Base-by-base conservation (phyloP, 2,113 vertebrate genomes). In the Nycticorax nycticorax region DNA sequence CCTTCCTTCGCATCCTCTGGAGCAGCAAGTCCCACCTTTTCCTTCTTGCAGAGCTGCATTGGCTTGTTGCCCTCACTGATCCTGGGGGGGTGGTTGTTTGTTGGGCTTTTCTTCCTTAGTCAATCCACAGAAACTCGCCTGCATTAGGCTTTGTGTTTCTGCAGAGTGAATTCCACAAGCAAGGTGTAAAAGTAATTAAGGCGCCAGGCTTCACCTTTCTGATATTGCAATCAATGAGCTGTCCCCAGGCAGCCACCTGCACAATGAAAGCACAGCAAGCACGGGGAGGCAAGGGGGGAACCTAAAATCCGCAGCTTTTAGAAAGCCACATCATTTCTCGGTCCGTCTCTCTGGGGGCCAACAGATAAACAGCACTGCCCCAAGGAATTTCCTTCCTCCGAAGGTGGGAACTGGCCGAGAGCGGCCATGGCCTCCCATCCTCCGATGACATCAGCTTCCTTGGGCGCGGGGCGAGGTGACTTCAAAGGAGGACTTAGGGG, bases 331-430 rank as follows among this genome's bases (percentile, higher is more conserved):
- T 8, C 52, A 7, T 60, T 75, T 74, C 95, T 92, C 23, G 3
- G 76, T 24, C 67, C 4, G 0, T 50, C 60, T 95, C 92, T 92
- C 95, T 30, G 27, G 85, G 60, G 92, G 50, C n/a, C 94, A 52
- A 48, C 92, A 97, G 97, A 97, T 97, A 97, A 98, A 95, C 87
- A 95, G 79, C 91, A 75, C 89, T 96, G 94, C 88, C 96, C 96
- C 74, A 81, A 96, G 97, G 98, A 97, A 97, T 98, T 98, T 98
- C 98, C 97, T 98, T 97, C 97, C 97, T 97, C 76, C 13, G 1
- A 95, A 97, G 97, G 95, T 97, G 96, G 95, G 96, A 96, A 97
- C 91, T 91, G 87, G 77, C 50, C 15, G 0, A 59, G 94, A 91
- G 96, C 86, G n/a, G 90, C 87, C 76, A 45, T 1, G 2, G 90